These are phyloP conservation scores for Apodemia duryi DNA, from an alignment of 2,888 invertebrate species.

Conservation along the genomic window DNA sequence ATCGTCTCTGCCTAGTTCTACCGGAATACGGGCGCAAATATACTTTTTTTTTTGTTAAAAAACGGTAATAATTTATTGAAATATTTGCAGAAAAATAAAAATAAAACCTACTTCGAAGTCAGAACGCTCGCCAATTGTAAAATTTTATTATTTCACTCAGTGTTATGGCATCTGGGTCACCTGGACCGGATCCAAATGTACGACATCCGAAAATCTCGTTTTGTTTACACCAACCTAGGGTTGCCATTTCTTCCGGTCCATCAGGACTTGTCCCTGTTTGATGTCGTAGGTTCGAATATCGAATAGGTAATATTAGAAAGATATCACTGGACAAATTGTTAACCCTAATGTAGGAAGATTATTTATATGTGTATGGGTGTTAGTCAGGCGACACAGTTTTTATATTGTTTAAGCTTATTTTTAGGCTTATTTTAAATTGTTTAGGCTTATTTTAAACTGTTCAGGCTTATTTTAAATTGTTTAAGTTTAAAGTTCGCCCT, in stretches of 20 bases:
- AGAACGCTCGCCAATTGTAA: conserved; percentile 46
- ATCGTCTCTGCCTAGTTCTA: too few relatives aligned
- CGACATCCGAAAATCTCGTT: conserved; percentile 44
- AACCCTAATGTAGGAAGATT: too few relatives aligned
- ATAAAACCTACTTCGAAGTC: conserved; percentile 9
- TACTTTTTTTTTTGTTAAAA: not conserved
- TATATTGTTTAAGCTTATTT: too few relatives aligned
- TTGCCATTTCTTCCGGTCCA: not conserved
- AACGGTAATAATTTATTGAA: not conserved
- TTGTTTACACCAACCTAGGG: conserved; percentile 40
- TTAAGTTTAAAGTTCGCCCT: too few relatives aligned
- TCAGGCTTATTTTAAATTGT: too few relatives aligned
- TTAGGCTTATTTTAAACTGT: too few relatives aligned
- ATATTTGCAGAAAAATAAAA: conserved; percentile 23
- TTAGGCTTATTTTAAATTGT: too few relatives aligned
- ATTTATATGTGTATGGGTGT: too few relatives aligned
- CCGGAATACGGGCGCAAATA: too few relatives aligned
- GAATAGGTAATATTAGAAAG: too few relatives aligned
- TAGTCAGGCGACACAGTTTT: too few relatives aligned
- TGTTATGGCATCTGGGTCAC: conserved; percentile 62
- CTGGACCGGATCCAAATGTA: conserved; percentile 67
- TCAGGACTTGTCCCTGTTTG: not conserved
- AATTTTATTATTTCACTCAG: conserved; percentile 46
- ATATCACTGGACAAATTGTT: too few relatives aligned
- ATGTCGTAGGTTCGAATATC: not conserved